Base-by-base conservation (phyloP, 1,140 invertebrate genomes). In the Patella vulgata region DNA sequence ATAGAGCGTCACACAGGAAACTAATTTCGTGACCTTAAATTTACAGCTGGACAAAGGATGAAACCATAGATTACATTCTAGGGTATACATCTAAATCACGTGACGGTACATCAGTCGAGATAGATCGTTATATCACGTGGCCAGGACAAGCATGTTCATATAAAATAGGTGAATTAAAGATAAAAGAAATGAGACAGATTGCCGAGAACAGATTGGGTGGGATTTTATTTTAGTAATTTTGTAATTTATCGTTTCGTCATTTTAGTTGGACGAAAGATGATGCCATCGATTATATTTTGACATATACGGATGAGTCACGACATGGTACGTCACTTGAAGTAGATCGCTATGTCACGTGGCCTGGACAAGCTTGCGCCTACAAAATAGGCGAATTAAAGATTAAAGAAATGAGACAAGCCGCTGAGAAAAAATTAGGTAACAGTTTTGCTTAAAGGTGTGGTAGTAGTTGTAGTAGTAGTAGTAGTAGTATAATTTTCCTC, bases 301-400 rank as follows among this genome's bases (percentile, higher is more conserved):
- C 74, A 17, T 73, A 84, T 64, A 81, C 82, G 1, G 77, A 77
- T 27, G 52, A 77, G 8, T 62, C 78, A 3, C 8, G 55, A 9
- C 43, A 63, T 12, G 62, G 73, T 12, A 58, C 83, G 8, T 63
- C 59, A 17, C 63, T 68, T 14, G 85, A 86, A 68, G 68, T 86
- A 9, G 75, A 84, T 53, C 68, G 84, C 17, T 85, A 85, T 64
- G 81, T 85, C 59, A 79, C 79, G 0, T 83, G 78, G 80, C 85
- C 85, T 5, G 85, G 84, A 0, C 78, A 85, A 66, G 80, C 85
- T 19, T 83, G 80, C 53, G 66, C 81, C 3, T 85, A 85, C 66
- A 85, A 85, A 52, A 77, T 85, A n/a, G 85, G 85, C 0, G 81
- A 85, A 58, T 64, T 85, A 12, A 85, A 84, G 64, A 81, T 86